Evolutionary conservation across 2,797 vertebrate genomes (phyloP), one percentile per base, ranked within the genome.

Genomic region (Crocidura indochinensis): DNA sequence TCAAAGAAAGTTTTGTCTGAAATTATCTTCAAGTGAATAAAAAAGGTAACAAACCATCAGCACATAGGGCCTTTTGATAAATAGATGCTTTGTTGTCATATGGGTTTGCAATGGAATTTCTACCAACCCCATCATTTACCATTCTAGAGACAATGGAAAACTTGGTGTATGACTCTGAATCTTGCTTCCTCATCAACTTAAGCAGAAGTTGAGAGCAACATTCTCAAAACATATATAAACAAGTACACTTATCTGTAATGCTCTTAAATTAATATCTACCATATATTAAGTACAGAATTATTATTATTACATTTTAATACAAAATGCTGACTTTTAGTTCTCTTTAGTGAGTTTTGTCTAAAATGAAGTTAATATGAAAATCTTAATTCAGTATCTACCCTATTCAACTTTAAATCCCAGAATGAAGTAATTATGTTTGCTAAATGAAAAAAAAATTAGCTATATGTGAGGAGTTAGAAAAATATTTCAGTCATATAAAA

Each of bases 1-100:
- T 84, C 12, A 51, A 17, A 75, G 47, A 79, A 69, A 20, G 14
- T 80, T 84, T 51, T 72, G 31, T 83, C 60, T 78, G 53, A 87
- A 76, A 78, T 69, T 60, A 67, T 79, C 20, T 60, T 2, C 9
- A 27, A 64, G 53, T 27, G 53, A 73, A 74, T 38, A 74, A 75
- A 74, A 26, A 4, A 11, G 27, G 44, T 65, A 62, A 4, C 15
- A 83, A 56, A 71, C 9, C 24, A 49, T 14, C 6, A 76, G 7
- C 0, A 10, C 44, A 15, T 1, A 56, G 11, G 31, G 47, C 60
- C 12, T 80, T n/a, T 17, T 20, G n/a, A 53, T 26, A 4, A 44
- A 80, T 73, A 38, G 12, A 92, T 31, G n/a, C 71, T 74, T 26
- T 49, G 9, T 65, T 75, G 71, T 69, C 53, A 79, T 24, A 72